Evolutionary conservation across 2,888 invertebrate genomes (phyloP).

Genomic region (Ectropis crepuscularia): DNA sequence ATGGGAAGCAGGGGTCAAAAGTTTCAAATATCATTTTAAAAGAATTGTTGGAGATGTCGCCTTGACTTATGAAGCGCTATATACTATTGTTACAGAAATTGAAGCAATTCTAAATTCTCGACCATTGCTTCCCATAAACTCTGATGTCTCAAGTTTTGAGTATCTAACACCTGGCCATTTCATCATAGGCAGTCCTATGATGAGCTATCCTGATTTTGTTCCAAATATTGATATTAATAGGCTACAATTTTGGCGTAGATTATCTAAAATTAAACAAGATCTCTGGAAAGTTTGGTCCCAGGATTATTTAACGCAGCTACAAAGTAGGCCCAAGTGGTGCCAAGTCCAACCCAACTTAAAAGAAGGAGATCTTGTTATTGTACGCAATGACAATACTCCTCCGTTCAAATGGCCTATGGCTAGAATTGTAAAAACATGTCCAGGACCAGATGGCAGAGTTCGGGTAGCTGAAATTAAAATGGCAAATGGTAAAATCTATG

Average conservation of each 20-base stretch:
- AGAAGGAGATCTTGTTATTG: slow-evolving; percentile 14
- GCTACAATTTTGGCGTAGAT: slow-evolving; percentile 22
- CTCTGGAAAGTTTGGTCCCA: slow-evolving; percentile 20
- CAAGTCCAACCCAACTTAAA: slow-evolving; percentile 18
- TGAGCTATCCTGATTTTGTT: slow-evolving; percentile 16
- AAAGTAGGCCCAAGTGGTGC: slow-evolving; percentile 27
- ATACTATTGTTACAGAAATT: slow-evolving; percentile 9
- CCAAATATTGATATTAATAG: slow-evolving; percentile 6
- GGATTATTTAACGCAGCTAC: slow-evolving; percentile 18
- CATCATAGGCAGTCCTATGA: slow-evolving; percentile 22
- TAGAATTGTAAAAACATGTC: slow-evolving; percentile 21
- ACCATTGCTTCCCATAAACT: slow-evolving; percentile 6
- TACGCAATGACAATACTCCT: slow-evolving; percentile 10
- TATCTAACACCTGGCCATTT: slow-evolving; percentile 23
- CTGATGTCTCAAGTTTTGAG: neutral
- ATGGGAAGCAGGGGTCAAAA: slow-evolving; percentile 24
- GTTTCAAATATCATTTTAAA: slow-evolving; percentile 23
- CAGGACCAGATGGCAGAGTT: slow-evolving; percentile 21
- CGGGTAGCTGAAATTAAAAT: slow-evolving; percentile 25
- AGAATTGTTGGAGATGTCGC: slow-evolving; percentile 8
- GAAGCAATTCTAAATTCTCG: slow-evolving; percentile 20
- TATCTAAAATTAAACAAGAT: slow-evolving; percentile 20
- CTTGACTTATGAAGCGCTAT: slow-evolving; percentile 19
- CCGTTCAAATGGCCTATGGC: slow-evolving; percentile 30
- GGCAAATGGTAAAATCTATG: slow-evolving; percentile 11